These are phyloP conservation scores for Drosophila aff. DNA, from an alignment of 1,140 invertebrate genomes.

Conservation along the genomic window DNA sequence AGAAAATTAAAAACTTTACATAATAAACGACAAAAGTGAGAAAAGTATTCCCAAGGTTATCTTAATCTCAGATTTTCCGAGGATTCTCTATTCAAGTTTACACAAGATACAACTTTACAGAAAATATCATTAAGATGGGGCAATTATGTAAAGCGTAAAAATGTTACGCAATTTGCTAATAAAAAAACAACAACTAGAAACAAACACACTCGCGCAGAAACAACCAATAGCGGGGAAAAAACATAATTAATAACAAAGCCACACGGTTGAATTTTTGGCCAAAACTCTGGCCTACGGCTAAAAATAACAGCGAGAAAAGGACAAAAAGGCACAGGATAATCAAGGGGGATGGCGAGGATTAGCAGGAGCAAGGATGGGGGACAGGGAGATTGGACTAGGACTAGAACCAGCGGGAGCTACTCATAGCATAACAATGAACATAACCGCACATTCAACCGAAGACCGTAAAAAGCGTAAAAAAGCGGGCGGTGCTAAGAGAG, in stretches of 20 bases:
- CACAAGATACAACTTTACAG: neutral
- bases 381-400: slow-evolving; percentile 30
- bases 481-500: slow-evolving; percentile 19
- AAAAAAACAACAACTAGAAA: slow-evolving; percentile 16
- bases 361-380: slow-evolving; percentile 10
- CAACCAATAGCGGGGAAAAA: slow-evolving; percentile 58
- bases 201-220: slow-evolving; percentile 10
- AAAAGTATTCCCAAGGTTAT: neutral
- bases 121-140: slow-evolving; percentile 53
- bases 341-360: slow-evolving; percentile 18
- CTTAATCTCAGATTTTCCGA: neutral
- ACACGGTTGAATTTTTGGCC: slow-evolving; percentile 65
- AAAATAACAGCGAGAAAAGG: slow-evolving; percentile 61
- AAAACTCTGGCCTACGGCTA: slow-evolving; percentile 59
- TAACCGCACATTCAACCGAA: slow-evolving; percentile 76
- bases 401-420: slow-evolving; percentile 72
- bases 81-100: neutral
- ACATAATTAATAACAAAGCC: slow-evolving; percentile 80
- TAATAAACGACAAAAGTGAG: no score
- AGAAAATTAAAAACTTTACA: neutral
- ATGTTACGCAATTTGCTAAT: slow-evolving; percentile 74
- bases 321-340: slow-evolving; percentile 29
- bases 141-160: slow-evolving; percentile 68
- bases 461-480: slow-evolving; percentile 50
- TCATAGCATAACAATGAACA: slow-evolving; percentile 83